Evolutionary conservation across 2,113 vertebrate genomes (phyloP), one percentile per base, ranked within the genome.

Genomic region (Brachypteracias leptosomus): DNA sequence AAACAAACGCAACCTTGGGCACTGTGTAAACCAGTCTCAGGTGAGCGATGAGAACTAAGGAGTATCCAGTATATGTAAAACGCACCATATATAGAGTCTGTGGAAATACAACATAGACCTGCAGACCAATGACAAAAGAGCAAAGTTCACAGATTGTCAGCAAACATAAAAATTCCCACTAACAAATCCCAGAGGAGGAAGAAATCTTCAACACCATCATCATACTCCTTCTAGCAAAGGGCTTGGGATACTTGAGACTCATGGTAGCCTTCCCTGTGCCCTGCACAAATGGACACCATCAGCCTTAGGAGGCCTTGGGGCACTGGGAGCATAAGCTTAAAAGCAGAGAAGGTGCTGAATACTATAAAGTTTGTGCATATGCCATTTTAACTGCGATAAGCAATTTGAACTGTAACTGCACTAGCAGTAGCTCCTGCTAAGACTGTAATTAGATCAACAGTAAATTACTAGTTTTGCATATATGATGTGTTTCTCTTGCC

Each of bases 1-100:
- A 90, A 68, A 88, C 3, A 67, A 88, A 72, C 31, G 14, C 21
- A 76, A 12, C 24, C n/a, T n/a, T 86, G 44, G 18, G 11, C 31
- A n/a, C 33, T 10, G 7, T 24, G 18, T 57, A 76, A 76, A 26
- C 17, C 13, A 57, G 12, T 31, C 35, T 72, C 8, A 42, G 31
- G 7, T 20, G 10, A 85, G 11, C 0, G 4, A 38, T n/a, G 44
- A 90, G n/a, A 88, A 70, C 21, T 17, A 54, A n/a, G 33, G 75
- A 61, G 2, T 22, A 51, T n/a, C 13, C 14, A 36, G 5, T 1
- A 2, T 19, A 44, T 4, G 6, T 22, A 65, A 83, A 90, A 63
- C 1, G 1, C 20, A 46, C 1, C 4, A 16, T 21, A 15, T 35
- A 46, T 0, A 52, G 24, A 33, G 10, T 31, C 9, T 3, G 12